Percentiles rank a stretch among this genome's conserved stretches.
These are phyloP conservation scores for Rousettus leschenaultii DNA, from an alignment of 2,113 vertebrate genomes.

Conservation along the genomic window DNA sequence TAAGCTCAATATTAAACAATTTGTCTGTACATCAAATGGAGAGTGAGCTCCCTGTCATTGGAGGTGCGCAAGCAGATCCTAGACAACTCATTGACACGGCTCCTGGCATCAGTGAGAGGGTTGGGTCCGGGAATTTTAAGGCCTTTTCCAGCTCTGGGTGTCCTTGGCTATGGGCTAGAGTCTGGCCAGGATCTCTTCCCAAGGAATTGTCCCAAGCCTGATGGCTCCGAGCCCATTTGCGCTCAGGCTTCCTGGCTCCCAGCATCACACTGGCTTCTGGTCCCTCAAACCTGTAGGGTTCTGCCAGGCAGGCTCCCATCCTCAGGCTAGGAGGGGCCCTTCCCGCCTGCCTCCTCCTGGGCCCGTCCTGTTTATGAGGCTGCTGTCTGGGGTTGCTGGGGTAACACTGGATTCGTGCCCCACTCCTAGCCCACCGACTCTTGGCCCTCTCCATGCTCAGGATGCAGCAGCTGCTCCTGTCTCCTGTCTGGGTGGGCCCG, in stretches of 20 bases:
- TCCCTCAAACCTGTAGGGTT: background rate
- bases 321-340: background rate
- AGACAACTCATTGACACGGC: background rate
- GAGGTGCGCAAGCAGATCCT: background rate
- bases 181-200: background rate
- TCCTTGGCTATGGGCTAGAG: background rate
- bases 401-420: background rate
- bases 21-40: background rate
- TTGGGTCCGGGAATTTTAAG: background rate
- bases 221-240: background rate
- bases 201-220: background rate
- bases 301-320: background rate
- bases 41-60: background rate
- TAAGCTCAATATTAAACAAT: background rate
- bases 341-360: background rate
- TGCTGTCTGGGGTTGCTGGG: constrained; percentile 22
- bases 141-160: background rate
- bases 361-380: background rate
- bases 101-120: background rate
- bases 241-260: background rate
- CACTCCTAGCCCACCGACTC: background rate
- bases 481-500: background rate
- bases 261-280: background rate
- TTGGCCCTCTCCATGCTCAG: background rate
- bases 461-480: background rate